These are phyloP conservation scores for Pocillopora verrucosa DNA, from an alignment of 64 coral and sea anemone species.

Conservation along the genomic window DNA sequence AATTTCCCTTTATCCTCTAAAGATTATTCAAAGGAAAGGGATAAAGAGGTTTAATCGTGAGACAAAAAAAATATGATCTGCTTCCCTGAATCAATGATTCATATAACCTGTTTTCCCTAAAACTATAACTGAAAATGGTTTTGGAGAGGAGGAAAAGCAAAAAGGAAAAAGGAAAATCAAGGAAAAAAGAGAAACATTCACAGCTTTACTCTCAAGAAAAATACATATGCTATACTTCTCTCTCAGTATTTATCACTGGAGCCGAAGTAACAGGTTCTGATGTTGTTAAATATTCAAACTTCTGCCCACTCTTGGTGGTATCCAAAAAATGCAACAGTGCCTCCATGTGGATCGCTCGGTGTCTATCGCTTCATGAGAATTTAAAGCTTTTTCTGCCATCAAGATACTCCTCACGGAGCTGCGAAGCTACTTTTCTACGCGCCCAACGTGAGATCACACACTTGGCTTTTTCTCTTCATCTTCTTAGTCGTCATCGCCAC, in stretches of 20 bases:
- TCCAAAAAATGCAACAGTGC: conserved; percentile 25
- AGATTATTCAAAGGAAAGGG: too few relatives aligned
- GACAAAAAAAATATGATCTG: too few relatives aligned
- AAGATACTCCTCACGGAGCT: conserved; percentile 16
- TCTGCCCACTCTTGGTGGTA: neutral
- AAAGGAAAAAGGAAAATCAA: too few relatives aligned
- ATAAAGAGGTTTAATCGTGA: too few relatives aligned
- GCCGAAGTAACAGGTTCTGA: neutral
- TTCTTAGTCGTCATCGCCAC: conserved; percentile 31
- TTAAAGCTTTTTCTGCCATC: conserved; percentile 34
- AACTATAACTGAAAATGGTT: too few relatives aligned
- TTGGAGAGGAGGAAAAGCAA: too few relatives aligned
- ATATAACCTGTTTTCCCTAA: too few relatives aligned
- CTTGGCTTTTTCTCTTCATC: neutral
- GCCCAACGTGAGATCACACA: conserved; percentile 39
- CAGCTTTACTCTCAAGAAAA: too few relatives aligned
- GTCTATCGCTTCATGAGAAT: conserved; percentile 30
- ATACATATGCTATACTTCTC: neutral
- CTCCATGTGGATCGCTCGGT: conserved; percentile 35
- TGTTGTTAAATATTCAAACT: neutral
- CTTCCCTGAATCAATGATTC: too few relatives aligned
- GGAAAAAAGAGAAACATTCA: too few relatives aligned
- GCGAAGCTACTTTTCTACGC: conserved; percentile 3
- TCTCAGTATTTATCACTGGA: neutral
- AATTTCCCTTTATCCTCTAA: too few relatives aligned